Evolutionary conservation across 2,113 vertebrate species (phyloP), one percentile per base, ranked within the genome.

Genomic region (Baryphthengus martii): DNA sequence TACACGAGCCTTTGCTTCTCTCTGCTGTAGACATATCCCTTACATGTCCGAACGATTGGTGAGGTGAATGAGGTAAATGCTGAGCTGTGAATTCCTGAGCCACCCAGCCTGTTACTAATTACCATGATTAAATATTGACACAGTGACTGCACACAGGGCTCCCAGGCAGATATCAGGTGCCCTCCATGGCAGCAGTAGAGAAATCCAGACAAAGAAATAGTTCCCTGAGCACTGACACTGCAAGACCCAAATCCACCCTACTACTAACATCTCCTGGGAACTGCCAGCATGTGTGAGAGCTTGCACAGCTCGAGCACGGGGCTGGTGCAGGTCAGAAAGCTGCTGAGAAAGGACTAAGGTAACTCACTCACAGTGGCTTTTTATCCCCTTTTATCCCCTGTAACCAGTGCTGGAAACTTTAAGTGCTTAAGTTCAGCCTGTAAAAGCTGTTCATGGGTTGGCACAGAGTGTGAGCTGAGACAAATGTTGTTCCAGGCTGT

Each of bases 121-220:
- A 85, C 78, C 58, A 25, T 90, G 85, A 94, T 95, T 88, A 95
- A 95, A 96, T 97, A 96, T 96, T 96, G 93, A 96, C 95, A 95
- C 77, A 87, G 88, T 78, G 70, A 61, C 66, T 89, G 90, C 92
- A 90, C 90, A 82, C 70, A 76, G 90, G 24, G 88, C 93, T 96
- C 81, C 71, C 67, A 68, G 88, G 77, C 93, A 91, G 81, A 77
- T 65, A 62, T 67, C 81, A 26, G 81, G 35, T 45, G 47, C 56
- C 35, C 63, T 83, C 71, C 1, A 6, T 39, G 52, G 56, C 0
- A 0, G 78, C 74, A 58, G 86, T 76, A 68, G 44, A 78, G 62
- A 94, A 83, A 95, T 31, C 42, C 52, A 78, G 56, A 66, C 85
- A 94, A 85, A 93, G 66, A 59, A 89, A 62, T 19, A 40, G 24